Base-by-base conservation (phyloP, 2,797 vertebrate species). In the Coluber constrictor region DNA sequence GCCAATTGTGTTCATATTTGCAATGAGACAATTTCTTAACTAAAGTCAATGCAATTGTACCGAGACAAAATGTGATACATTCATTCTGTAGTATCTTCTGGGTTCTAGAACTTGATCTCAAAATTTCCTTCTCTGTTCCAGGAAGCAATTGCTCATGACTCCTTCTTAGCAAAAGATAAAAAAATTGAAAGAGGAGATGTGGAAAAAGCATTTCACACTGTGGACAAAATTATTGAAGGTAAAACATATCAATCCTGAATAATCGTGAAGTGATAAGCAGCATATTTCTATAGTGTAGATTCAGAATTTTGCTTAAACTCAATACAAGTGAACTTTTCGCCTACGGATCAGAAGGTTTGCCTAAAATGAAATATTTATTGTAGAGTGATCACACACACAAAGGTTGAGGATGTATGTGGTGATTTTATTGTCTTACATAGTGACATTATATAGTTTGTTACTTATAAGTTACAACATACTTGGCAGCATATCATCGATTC, bases 161-260 rank as follows among this genome's bases (percentile, higher is more conserved):
- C 96, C 27, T 97, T 96, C 91, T 92, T 97, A 79, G 54, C 83
- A 92, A 11, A 32, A 91, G 96, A 97, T 94, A 97, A 88, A 90
- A 97, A 97, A 95, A 88, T 97, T 23, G 94, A 97, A 90, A 93
- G 96, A 94, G 97, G 96, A 95, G 61, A 97, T 93, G 93, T 93
- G 55, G 95, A 97, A 13, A 25, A 94, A 88, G 97, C 95, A 90
- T 98, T 97, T 93, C 91, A 95, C 54, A 61, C 95, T 2, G 96
- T 95, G 92, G 95, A 97, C 86, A 93, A 96, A 90, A 95, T 97
- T 70, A 90, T 96, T 93, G 95, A 97, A 97, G 97, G 97, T 97
- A 96, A 74, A 94, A n/a, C 60, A 54, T 90, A 15, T 4, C 15
- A 90, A 54, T 15, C 37, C 23, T 54, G 32, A 23, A 32, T 83